phyloP scores from a whole-genome alignment of 37 sponge, comb jelly and placozoan species.

The Axinella damicornis region DNA sequence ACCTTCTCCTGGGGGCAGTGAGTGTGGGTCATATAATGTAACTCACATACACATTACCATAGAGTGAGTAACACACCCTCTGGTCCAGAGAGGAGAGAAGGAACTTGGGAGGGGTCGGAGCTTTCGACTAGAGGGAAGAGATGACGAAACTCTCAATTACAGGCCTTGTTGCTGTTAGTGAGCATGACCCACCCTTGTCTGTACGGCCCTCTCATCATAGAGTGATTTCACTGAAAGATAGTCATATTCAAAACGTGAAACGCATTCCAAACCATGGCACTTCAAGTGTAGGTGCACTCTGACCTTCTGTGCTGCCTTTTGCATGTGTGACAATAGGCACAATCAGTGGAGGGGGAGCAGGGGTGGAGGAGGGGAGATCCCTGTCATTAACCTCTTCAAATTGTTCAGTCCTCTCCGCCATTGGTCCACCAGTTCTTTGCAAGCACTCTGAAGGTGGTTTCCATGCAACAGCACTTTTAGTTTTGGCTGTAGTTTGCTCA shows the following conservation, averaged over 20 bases:
- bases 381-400: background rate
- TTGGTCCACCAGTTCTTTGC: too few species aligned
- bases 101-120: slow-evolving; percentile 26
- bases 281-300: too few species aligned
- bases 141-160: background rate
- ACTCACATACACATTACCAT: background rate
- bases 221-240: slow-evolving; percentile 30
- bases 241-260: background rate
- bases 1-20: slow-evolving; percentile 79
- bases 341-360: slow-evolving; percentile 47
- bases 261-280: too few species aligned
- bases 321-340: slow-evolving; percentile 80
- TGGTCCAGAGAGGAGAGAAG: slow-evolving; percentile 57
- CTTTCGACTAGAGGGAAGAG: background rate
- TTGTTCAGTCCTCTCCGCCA: too few species aligned
- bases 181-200: slow-evolving; percentile 23
- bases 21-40: too few species aligned
- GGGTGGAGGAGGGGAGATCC: slow-evolving; percentile 32
- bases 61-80: slow-evolving; percentile 13
- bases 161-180: too few species aligned
- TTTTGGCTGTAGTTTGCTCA: too few species aligned
- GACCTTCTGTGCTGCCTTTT: slow-evolving; percentile 15
- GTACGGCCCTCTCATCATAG: slow-evolving; percentile 35
- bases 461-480: background rate
- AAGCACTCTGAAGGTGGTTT: too few species aligned